These are phyloP conservation scores for Coilia nasus DNA, from an alignment of 2,797 vertebrate genomes.

Conservation along the genomic window DNA sequence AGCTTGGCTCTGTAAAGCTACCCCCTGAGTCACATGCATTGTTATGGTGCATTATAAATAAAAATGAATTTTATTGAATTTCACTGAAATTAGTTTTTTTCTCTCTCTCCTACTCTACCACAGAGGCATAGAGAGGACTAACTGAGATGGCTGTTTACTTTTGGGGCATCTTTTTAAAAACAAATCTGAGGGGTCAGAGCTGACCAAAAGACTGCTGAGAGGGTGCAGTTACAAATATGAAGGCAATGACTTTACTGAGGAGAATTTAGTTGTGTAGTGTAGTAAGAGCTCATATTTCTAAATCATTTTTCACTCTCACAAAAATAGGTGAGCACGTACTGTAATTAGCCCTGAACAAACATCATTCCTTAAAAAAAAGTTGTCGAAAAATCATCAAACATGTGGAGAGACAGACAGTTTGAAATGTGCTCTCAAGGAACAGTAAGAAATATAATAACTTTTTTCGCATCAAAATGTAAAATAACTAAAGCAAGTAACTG, in stretches of 20 bases:
- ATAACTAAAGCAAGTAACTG: not conserved
- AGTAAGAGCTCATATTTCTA: no score
- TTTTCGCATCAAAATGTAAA: not conserved
- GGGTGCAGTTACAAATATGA: not conserved
- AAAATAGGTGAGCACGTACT: not conserved
- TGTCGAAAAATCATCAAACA: not conserved
- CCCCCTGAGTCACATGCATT: no score
- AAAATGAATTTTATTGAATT: not conserved
- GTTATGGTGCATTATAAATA: no score
- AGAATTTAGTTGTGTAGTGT: not conserved
- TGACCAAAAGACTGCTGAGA: constrained; percentile 1
- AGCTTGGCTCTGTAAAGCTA: no score
- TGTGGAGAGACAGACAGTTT: not conserved
- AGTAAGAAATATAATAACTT: not conserved
- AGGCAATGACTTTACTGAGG: not conserved
- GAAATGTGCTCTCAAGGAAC: not conserved
- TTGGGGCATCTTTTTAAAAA: not conserved
- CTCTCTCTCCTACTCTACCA: not conserved
- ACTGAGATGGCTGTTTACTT: not conserved
- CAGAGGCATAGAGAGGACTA: not conserved
- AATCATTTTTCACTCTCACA: not conserved
- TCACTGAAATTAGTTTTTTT: not conserved
- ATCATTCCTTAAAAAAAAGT: not conserved
- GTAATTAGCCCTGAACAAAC: not conserved
- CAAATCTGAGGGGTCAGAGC: not conserved